Conservation (phyloP, 92 coral and sea anemone genomes). For the Zoanthus solanderi region DNA sequence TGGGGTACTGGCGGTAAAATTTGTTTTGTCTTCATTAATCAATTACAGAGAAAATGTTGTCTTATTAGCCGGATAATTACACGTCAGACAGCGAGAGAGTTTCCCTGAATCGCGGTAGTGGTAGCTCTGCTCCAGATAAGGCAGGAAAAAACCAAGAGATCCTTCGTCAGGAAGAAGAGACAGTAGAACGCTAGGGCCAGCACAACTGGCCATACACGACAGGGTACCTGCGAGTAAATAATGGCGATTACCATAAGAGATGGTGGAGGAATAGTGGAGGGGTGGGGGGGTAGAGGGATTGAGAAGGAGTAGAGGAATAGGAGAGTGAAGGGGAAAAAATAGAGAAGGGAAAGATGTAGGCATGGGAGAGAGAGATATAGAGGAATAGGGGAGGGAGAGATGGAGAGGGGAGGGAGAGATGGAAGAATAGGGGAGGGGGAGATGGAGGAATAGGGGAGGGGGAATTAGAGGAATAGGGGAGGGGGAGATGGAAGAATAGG, state of each 20-base stretch:
- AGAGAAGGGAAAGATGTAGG: no score
- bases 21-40: not conserved
- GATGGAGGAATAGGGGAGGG: no score
- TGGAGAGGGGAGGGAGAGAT: no score
- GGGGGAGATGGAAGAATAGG: no score
- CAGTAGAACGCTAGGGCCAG: slow-evolving; percentile 79
- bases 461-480: no score
- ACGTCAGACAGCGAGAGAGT: slow-evolving; percentile 62
- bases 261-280: no score
- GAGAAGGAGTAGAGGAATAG: no score
- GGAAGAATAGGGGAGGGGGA: no score
- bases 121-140: slow-evolving; percentile 85
- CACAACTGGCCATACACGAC: slow-evolving; percentile 69
- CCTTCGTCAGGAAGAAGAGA: slow-evolving; percentile 88
- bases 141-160: slow-evolving; percentile 86
- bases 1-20: not conserved
- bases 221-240: slow-evolving; percentile 57
- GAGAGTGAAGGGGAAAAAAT: no score
- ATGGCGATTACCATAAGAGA: not conserved
- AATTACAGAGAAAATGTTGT: slow-evolving; percentile 15
- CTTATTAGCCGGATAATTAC: not conserved
- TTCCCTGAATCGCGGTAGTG: slow-evolving; percentile 73
- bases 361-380: no score
- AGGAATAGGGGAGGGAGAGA: no score
- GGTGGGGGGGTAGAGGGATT: no score